Percentiles rank a stretch among this genome's conserved stretches.
Conservation (phyloP, 2,113 vertebrate species). For the Tretioscincus oriximinensis region DNA sequence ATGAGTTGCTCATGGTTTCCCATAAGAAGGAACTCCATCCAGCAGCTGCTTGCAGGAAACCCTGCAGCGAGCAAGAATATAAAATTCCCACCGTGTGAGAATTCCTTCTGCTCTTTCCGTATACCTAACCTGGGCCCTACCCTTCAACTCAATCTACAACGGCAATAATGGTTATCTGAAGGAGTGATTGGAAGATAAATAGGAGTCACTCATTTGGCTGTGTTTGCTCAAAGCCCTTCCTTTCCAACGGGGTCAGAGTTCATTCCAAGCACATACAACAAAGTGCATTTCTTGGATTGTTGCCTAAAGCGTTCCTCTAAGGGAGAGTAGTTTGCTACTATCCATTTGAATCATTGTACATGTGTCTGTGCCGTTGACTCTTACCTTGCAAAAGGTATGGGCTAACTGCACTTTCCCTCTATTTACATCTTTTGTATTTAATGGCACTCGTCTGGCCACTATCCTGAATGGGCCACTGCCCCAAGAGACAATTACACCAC, state of each 20-base stretch:
- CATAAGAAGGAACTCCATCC: neutral
- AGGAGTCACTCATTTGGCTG: neutral
- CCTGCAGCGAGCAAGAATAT: neutral
- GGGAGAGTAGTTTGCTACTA: neutral
- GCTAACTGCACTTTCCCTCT: neutral
- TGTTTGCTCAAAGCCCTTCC: neutral
- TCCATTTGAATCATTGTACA: neutral
- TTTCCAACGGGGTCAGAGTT: neutral
- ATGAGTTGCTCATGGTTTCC: too few species aligned
- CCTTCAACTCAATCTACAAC: constrained; percentile 57
- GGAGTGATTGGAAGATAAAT: constrained; percentile 27
- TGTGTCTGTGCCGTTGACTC: neutral
- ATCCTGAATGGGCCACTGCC: too few species aligned
- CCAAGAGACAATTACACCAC: too few species aligned
- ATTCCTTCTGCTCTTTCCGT: neutral
- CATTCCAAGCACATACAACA: neutral
- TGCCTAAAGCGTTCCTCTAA: neutral
- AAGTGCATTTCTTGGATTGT: neutral
- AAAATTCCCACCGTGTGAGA: neutral
- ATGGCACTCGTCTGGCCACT: too few species aligned
- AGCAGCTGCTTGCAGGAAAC: neutral
- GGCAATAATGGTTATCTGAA: constrained; percentile 19
- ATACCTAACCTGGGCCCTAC: constrained; percentile 35
- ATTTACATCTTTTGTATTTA: too few species aligned
- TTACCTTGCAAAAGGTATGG: neutral